These are phyloP conservation scores for Acrossocheilus fasciatus DNA, from an alignment of 2,797 vertebrate species.

Conservation along the genomic window DNA sequence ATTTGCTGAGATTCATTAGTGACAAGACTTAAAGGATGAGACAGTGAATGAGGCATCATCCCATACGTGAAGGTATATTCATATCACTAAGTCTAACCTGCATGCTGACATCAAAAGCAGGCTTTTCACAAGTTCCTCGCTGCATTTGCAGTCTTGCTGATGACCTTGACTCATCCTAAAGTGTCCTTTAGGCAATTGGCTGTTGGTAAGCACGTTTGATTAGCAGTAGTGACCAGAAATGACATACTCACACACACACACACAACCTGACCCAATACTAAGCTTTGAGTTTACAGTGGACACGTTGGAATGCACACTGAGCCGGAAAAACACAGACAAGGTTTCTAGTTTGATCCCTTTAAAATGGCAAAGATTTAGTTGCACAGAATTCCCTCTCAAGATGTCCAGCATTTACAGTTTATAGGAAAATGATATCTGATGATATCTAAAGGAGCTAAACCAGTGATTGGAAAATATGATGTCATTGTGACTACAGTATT, in stretches of 20 bases:
- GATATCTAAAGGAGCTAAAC: conserved; percentile 25
- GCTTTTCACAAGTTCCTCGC: neutral
- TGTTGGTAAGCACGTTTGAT: neutral
- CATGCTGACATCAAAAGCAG: neutral
- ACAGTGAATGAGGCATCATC: neutral
- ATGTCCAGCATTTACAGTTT: conserved; percentile 42
- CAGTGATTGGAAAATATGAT: conserved; percentile 20
- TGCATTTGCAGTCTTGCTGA: conserved; percentile 13
- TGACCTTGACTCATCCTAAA: conserved; percentile 21
- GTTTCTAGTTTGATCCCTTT: conserved; percentile 38
- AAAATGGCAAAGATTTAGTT: conserved; percentile 34
- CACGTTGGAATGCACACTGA: neutral
- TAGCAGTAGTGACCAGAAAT: conserved; percentile 16
- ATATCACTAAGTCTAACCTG: neutral
- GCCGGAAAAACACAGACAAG: neutral
- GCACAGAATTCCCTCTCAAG: conserved; percentile 27
- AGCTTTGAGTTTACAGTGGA: conserved; percentile 13
- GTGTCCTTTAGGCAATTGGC: conserved; percentile 11
- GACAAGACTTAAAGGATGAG: neutral
- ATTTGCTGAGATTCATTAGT: neutral
- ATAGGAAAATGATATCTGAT: conserved; percentile 41
- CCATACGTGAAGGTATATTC: neutral
- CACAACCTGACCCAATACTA: neutral
- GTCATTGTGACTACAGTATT: conserved; percentile 40
- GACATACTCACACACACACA: neutral